Percentiles rank a stretch among this genome's conserved stretches.
Conservation (phyloP, 1,140 invertebrate genomes). For the Cydia pomonella region DNA sequence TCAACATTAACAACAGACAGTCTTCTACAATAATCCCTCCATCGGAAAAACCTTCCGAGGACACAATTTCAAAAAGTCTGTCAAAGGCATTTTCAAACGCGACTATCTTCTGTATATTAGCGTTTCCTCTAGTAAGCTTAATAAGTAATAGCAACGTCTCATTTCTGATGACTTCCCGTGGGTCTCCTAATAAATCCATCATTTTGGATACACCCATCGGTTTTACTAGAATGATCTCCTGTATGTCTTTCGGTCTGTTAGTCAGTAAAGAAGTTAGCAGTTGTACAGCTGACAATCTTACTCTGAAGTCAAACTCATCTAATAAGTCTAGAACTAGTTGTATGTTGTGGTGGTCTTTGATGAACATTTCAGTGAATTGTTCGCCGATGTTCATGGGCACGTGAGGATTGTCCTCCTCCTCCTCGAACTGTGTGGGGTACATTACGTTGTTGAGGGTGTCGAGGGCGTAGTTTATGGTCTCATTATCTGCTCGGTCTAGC, state of each 20-base stretch:
- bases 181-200: conserved; percentile 97
- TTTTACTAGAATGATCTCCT: conserved; percentile 96
- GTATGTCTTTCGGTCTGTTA: conserved; percentile 94
- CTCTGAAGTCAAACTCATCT: conserved; percentile 97
- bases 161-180: conserved; percentile 97
- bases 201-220: conserved; percentile 99
- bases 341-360: conserved; percentile 95
- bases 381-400: conserved; percentile 88
- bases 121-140: conserved; percentile 96
- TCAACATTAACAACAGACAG: conserved; percentile 96
- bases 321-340: conserved; percentile 91
- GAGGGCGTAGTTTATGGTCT: conserved; percentile 95
- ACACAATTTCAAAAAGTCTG: conserved; percentile 95
- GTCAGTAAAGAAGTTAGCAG: conserved; percentile 90
- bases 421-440: conserved; percentile 90
- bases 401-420: conserved; percentile 86
- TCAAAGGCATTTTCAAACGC: conserved; percentile 99
- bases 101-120: conserved; percentile 99
- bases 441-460: conserved; percentile 96
- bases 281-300: conserved; percentile 93
- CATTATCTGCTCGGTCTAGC: conserved; percentile 91
- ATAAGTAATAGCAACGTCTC: conserved; percentile 96
- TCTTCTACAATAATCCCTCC: conserved; percentile 99
- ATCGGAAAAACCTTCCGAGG: conserved; percentile 95
- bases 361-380: conserved; percentile 99